Evolutionary conservation across 2,113 vertebrate genomes (phyloP), one percentile per base, ranked within the genome.

Genomic region (Loxodonta africana): DNA sequence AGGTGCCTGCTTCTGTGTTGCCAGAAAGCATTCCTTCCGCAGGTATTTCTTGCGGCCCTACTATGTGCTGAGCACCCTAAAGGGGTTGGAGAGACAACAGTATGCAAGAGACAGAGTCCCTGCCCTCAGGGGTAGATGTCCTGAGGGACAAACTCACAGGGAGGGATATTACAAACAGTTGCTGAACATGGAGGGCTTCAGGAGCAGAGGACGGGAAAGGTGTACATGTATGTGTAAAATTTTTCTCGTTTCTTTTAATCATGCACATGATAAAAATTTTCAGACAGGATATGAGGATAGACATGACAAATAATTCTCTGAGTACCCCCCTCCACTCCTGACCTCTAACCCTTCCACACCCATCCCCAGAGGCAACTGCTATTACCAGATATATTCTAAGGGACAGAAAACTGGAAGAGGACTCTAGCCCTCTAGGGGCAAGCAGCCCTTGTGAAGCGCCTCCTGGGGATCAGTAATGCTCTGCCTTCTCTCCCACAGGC

Each of bases 151-250:
- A 14, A 11, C 6, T 46, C 25, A 3, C 11, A 3, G 33, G 41
- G 26, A 28, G 41, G 12, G 44, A 5, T 17, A 48, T 48, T 14
- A n/a, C 8, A 18, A 5, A 84, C 2, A 1, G 37, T 25, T 67
- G 9, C 4, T 1, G 48, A 25, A 9, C 14, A 2, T 2, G 51
- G 30, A 33, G 25, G 3, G 33, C 71, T 6, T 12, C 8, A 7
- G 44, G 80, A 23, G 76, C 41, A 0, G 18, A n/a, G n/a, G 26
- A 44, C 1, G 1, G 17, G 46, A 30, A 4, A 0, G 8, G 8
- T 48, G 48, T 48, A 9, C 9, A 9, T 48, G 48, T 48, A 9
- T 0, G 12, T 44, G 0, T 17, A 12, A 18, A 2, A 21, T 21
- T 21, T 20, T 41, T 67, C 23, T 23, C 44, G 37, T 80, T 53